Percentiles rank a stretch among this genome's conserved stretches.
These are phyloP conservation scores for Oophaga pumilio DNA, from an alignment of 2,113 vertebrate genomes.

Conservation along the genomic window DNA sequence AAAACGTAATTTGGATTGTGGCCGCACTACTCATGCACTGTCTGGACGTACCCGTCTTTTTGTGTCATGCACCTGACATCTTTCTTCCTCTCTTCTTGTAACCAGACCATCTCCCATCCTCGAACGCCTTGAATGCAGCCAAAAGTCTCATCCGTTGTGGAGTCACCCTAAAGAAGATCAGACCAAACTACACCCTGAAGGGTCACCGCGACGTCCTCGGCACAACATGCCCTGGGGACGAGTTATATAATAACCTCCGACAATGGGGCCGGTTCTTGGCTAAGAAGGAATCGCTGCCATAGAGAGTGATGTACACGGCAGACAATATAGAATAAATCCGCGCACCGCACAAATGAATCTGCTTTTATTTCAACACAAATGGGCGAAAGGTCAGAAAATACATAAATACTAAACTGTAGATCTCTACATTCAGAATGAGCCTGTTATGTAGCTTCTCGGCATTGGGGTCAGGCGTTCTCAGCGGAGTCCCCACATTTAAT, in stretches of 20 bases:
- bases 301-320: background rate
- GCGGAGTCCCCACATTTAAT: no score
- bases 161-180: background rate
- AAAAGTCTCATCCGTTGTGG: slow-evolving; percentile 37
- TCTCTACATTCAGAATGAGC: no score
- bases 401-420: no score
- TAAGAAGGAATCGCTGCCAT: background rate
- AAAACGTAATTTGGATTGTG: no score
- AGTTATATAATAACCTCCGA: slow-evolving; percentile 17
- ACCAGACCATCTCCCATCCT: background rate
- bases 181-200: slow-evolving; percentile 34
- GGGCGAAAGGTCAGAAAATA: no score
- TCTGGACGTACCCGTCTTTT: no score
- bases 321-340: background rate
- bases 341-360: background rate
- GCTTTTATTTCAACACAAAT: background rate
- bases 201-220: slow-evolving; percentile 26
- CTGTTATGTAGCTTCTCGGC: no score
- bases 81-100: background rate
- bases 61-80: background rate
- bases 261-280: slow-evolving; percentile 10
- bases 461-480: no score
- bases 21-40: no score
- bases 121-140: slow-evolving; percentile 4
- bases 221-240: slow-evolving; percentile 25